phyloP scores from a whole-genome alignment of 1,140 invertebrate genomes.

The Choristoneura fumiferana region DNA sequence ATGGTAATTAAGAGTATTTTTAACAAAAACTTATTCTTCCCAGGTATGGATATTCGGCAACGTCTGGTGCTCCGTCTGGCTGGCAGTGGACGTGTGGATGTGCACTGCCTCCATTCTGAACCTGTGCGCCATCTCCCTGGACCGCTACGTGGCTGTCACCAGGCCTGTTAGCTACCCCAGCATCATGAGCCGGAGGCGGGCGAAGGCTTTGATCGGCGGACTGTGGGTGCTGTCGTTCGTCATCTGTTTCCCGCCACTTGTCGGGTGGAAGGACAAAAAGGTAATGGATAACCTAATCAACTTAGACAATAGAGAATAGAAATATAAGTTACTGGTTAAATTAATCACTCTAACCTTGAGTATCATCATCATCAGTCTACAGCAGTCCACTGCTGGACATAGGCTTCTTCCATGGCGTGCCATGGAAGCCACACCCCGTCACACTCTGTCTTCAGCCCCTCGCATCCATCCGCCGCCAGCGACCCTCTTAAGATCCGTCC shows the following conservation, averaged over 20 bases:
- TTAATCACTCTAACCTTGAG: too few relatives aligned
- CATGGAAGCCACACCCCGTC: too few relatives aligned
- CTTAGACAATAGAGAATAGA: too few relatives aligned
- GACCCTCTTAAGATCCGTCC: too few relatives aligned
- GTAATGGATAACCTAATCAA: slow-evolving; percentile 60
- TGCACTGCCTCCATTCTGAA: slow-evolving; percentile 97
- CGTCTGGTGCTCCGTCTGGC: slow-evolving; percentile 94
- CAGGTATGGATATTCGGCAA: slow-evolving; percentile 96
- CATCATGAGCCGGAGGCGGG: slow-evolving; percentile 93
- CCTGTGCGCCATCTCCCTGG: slow-evolving; percentile 93
- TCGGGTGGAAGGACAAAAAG: slow-evolving; percentile 94
- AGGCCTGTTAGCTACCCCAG: slow-evolving; percentile 95
- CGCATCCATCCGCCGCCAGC: too few relatives aligned
- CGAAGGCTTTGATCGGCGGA: slow-evolving; percentile 91
- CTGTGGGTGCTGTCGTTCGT: slow-evolving; percentile 97
- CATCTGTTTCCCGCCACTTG: slow-evolving; percentile 97
- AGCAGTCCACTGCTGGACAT: too few relatives aligned
- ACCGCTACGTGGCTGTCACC: slow-evolving; percentile 97
- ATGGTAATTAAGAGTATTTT: too few relatives aligned
- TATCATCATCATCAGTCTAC: too few relatives aligned
- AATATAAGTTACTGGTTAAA: too few relatives aligned
- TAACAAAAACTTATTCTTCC: slow-evolving; percentile 34
- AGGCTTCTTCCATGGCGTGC: too few relatives aligned
- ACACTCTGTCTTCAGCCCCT: too few relatives aligned
- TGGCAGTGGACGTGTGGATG: slow-evolving; percentile 97